Base-by-base conservation (phyloP, 2,797 vertebrate species). In the Rhynchotus rufescens region DNA sequence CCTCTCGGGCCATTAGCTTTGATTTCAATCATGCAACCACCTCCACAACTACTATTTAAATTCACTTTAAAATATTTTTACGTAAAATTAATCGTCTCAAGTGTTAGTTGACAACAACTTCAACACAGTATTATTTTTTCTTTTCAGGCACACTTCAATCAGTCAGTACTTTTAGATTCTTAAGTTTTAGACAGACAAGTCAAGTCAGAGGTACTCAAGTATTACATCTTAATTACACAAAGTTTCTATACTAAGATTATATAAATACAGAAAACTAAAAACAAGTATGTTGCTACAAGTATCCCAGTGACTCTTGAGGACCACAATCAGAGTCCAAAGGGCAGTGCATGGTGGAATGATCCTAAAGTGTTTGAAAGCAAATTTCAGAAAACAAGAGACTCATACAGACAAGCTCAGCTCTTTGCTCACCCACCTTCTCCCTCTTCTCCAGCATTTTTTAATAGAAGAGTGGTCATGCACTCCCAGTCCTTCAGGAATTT, bases 401-500 rank as follows among this genome's bases (percentile, higher is more conserved):
- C 12, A 67, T 52, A 82, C 47, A 72, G 12, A 72, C 34, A 73
- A 90, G 47, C 12, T 21, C 69, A 85, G 26, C 36, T 76, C 47
- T 90, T 22, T 47, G 75, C 47, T 72, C 67, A 96, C 96, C 40
- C 76, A 99, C 98, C 98, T 97, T 95, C 78, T 64, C 78, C 85
- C n/a, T 36, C 81, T 64, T 94, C 91, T 42, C 95, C 74, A 5
- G 82, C 19, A 51, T 97, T 97, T 94, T 98, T 97, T 93, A 99
- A 96, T 15, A 99, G 98, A 56, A 98, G 94, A 42, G 97, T 96
- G 4, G 98, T 98, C 97, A 99, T 96, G 16, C 97, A 95, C 44
- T 98, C 93, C 99, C 99, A 99, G 97, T 99, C 98, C 96, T 98
- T 99, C 83, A 99, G 97, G 82, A 99, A 97, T 77, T 91, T 93